Evolutionary conservation across 1,140 invertebrate genomes (phyloP).

Genomic region (Galleria mellonella): DNA sequence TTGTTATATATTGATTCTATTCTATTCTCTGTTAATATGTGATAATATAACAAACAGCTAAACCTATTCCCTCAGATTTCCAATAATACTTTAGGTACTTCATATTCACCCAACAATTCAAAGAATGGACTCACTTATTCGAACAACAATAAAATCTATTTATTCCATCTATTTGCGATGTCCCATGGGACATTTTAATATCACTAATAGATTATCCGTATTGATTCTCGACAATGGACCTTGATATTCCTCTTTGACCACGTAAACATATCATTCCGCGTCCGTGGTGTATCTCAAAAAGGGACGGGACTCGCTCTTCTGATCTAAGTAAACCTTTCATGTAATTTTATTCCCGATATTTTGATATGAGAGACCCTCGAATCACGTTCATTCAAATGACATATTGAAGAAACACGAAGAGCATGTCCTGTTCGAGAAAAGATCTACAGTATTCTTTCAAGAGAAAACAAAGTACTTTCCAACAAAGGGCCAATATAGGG

Average conservation of each 20-base stretch:
- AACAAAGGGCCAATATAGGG: conserved; percentile 33
- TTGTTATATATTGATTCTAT: too few species aligned
- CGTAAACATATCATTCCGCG: conserved; percentile 42
- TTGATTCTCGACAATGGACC: conserved; percentile 47
- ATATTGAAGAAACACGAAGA: conserved; percentile 60
- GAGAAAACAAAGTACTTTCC: conserved; percentile 48
- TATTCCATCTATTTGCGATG: conserved; percentile 37
- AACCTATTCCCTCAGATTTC: too few species aligned
- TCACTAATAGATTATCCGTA: conserved; percentile 63
- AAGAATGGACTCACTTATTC: conserved; percentile 27
- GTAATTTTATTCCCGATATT: conserved; percentile 66
- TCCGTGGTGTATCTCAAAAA: conserved; percentile 31
- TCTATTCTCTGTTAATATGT: too few species aligned
- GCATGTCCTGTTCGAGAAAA: conserved; percentile 51
- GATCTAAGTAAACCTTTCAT: conserved; percentile 64
- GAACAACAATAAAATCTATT: conserved; percentile 39
- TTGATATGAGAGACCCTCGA: conserved; percentile 53
- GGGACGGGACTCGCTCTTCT: conserved; percentile 34
- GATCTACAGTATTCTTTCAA: conserved; percentile 45
- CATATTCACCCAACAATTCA: conserved; percentile 20
- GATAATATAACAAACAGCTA: too few species aligned
- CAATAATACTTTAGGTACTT: too few species aligned
- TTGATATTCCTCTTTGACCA: conserved; percentile 42
- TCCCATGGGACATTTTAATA: conserved; percentile 51
- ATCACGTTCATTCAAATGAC: conserved; percentile 62